Evolutionary conservation across 2,888 invertebrate species (phyloP).

Genomic region (Apotomis turbidana): DNA sequence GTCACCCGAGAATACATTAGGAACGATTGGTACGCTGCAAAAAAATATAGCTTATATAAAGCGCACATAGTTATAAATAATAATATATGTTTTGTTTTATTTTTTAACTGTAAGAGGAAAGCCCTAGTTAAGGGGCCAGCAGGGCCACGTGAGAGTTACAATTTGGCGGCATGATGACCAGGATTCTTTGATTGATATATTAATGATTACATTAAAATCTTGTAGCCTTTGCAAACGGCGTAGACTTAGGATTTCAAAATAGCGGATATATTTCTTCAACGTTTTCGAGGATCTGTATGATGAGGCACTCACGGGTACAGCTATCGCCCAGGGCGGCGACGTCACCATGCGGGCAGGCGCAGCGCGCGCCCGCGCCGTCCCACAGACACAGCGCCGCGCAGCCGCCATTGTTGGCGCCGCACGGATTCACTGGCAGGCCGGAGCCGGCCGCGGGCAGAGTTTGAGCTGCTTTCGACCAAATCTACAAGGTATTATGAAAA

Average conservation of each 20-base stretch:
- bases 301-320: conserved; percentile 82
- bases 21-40: conserved; percentile 90
- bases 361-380: conserved; percentile 86
- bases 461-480: conserved; percentile 55
- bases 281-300: too few relatives aligned
- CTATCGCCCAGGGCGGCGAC: conserved; percentile 85
- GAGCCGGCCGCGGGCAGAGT: conserved; percentile 64
- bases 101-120: too few relatives aligned
- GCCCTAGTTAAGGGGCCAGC: too few relatives aligned
- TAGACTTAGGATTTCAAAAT: too few relatives aligned
- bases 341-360: conserved; percentile 93
- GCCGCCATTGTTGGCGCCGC: conserved; percentile 75
- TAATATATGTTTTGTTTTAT: too few relatives aligned
- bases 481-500: conserved; percentile 41
- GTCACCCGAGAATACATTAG: conserved; percentile 92
- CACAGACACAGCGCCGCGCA: conserved; percentile 92
- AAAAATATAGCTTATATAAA: conserved; percentile 12
- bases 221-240: too few relatives aligned
- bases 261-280: too few relatives aligned
- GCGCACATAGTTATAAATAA: too few relatives aligned
- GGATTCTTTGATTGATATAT: too few relatives aligned
- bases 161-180: too few relatives aligned
- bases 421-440: conserved; percentile 83
- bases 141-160: too few relatives aligned
- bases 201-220: too few relatives aligned